Conservation (phyloP, 2,797 vertebrate genomes). For the Syncerus caffer region DNA sequence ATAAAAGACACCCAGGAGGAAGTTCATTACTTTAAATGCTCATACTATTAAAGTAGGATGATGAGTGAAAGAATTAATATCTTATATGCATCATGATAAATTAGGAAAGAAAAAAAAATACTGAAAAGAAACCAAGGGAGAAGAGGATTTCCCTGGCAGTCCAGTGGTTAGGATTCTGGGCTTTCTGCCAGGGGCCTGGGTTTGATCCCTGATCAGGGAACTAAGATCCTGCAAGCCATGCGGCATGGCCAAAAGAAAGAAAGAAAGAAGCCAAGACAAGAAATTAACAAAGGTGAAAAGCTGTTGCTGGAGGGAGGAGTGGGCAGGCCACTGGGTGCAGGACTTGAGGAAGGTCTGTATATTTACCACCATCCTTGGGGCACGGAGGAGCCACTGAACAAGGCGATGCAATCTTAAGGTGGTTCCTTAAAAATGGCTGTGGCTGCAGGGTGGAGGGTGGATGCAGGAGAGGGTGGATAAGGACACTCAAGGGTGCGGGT, state of each 20-base stretch:
- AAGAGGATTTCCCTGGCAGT: neutral
- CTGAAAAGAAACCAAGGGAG: neutral
- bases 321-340: fast-evolving
- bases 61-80: neutral
- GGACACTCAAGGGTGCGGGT: neutral
- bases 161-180: neutral
- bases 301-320: neutral
- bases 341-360: fast-evolving
- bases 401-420: fast-evolving
- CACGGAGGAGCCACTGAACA: neutral
- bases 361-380: too few species aligned
- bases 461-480: neutral
- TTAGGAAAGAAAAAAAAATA: neutral
- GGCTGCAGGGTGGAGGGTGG: neutral
- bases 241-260: neutral
- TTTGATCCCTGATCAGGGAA: neutral
- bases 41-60: neutral
- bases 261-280: neutral
- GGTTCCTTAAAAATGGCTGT: neutral
- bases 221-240: neutral
- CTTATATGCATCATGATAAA: neutral
- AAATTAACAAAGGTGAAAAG: fast-evolving
- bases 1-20: neutral
- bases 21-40: neutral
- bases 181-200: neutral